These are phyloP conservation scores for Aviceda subcristata DNA, from an alignment of 2,113 vertebrate species.

Conservation along the genomic window DNA sequence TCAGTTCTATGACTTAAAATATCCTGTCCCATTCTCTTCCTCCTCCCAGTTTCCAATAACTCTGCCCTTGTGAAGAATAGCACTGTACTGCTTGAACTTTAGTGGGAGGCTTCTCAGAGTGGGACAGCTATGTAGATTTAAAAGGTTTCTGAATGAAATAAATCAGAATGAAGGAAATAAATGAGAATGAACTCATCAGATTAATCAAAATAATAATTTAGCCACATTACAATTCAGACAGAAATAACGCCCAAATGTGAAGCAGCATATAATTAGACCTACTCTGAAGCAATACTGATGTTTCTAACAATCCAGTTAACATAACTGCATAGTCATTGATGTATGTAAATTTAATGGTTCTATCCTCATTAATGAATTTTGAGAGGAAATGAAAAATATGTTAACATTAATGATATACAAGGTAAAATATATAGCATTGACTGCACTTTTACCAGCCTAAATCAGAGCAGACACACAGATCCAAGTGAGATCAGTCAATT, in stretches of 20 bases:
- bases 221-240: neutral
- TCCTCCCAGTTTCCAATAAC: neutral
- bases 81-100: neutral
- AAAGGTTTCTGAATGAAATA: neutral
- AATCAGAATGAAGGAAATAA: neutral
- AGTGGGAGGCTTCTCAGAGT: neutral
- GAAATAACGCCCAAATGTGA: neutral
- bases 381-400: neutral
- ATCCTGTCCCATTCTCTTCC: neutral
- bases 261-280: neutral
- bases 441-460: neutral
- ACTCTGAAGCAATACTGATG: neutral
- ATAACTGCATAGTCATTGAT: neutral
- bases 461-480: neutral
- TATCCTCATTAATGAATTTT: neutral
- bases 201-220: slow-evolving; percentile 36
- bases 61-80: neutral
- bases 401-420: neutral
- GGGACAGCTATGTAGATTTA: neutral
- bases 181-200: neutral
- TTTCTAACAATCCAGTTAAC: neutral
- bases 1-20: neutral
- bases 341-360: neutral
- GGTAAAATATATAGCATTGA: neutral
- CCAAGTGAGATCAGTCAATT: fast-evolving